Base-by-base conservation (phyloP, 2,797 vertebrate genomes). In the Sebastes itinus region DNA sequence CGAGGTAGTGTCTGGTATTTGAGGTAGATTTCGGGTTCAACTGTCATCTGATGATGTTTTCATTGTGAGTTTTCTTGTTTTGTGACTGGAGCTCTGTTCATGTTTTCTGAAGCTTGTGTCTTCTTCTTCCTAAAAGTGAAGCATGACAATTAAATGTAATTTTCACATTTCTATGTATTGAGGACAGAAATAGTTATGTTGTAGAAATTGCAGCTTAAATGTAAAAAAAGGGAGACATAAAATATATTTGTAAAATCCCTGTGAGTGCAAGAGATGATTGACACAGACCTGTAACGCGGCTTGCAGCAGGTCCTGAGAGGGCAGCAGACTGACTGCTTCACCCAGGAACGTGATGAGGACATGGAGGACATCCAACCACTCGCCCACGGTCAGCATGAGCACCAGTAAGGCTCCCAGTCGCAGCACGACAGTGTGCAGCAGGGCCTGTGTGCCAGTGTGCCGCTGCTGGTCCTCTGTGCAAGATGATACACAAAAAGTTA, bases 321-420 rank as follows among this genome's bases (percentile, higher is more conserved):
- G 73, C 4, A 94, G 62, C 71, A 99, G 91, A 73, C 97, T 97
- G 90, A 95, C 95, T 0, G 95, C 72, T 89, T 99, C 97, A 1
- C 96, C 97, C 75, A 96, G 73, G 75, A 98, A 93, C 0, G 95
- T 94, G 52, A 97, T 0, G 2, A 97, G 22, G 81, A 97, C 4
- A 0, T 97, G 95, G 30, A 96, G 61, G 67, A 98, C 88, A 46
- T 98, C 97, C 0, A 74, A 83, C 97, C 97, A 97, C 8, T 88
- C 64, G 7, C 97, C 97, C 33, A 97, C 90, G 0, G 96, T 95
- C 91, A 98, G 90, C 92, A 98, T 94, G 72, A 98, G 96, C 80
- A 98, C 92, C 38, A 97, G 90, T 69, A 98, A 93, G 7, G 95
- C 94, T 0, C 96, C 96, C 90, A 98, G 95, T 42, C 97, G 91